Evolutionary conservation across 2,888 invertebrate genomes (phyloP), one percentile per base, ranked within the genome.

Genomic region (Ochropleura plecta): DNA sequence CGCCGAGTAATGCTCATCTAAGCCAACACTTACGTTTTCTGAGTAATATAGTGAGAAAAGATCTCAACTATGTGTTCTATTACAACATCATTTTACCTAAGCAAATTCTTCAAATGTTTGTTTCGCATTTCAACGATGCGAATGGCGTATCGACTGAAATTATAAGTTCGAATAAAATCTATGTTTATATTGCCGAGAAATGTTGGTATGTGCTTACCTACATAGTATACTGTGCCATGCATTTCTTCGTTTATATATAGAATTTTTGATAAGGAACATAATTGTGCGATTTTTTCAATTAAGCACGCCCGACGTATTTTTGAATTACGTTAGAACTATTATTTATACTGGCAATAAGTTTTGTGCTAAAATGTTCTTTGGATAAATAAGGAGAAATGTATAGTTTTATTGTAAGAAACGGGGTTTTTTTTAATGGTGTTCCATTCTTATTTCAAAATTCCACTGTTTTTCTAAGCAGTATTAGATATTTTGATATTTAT

Each of bases 81-180:
- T 51, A n/a, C 20, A 51, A 18, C 16, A 55, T 46, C 0, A n/a
- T 48, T 42, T 76, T 16, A 12, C 18, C 0, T 18, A 12, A 9
- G 49, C 18, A 30, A 5, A 60, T 46, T 60, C 10, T 30, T 60
- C 10, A 18, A 48, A 66, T 44, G 30, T 76, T 48, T 44, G 46
- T 65, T 70, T 64, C 69, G 69, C 79, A 59, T 74, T 74, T 66
- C 46, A 40, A 62, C 57, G 12, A 66, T 12, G 49, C 44, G 53
- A 66, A 66, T 59, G 44, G 69, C 62, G 70, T 70, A 63, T 44
- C 49, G 10, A 53, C n/a, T 44, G 42, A 74, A 66, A 40, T 46
- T 57, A 64, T 20, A 68, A 12, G n/a, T 73, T 63, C 62, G 10
- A 57, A 67, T 51, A 63, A 57, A 78, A 78, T 66, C 9, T 72